These are phyloP conservation scores for Pedionomus torquatus DNA, from an alignment of 2,113 vertebrate genomes.

Conservation along the genomic window DNA sequence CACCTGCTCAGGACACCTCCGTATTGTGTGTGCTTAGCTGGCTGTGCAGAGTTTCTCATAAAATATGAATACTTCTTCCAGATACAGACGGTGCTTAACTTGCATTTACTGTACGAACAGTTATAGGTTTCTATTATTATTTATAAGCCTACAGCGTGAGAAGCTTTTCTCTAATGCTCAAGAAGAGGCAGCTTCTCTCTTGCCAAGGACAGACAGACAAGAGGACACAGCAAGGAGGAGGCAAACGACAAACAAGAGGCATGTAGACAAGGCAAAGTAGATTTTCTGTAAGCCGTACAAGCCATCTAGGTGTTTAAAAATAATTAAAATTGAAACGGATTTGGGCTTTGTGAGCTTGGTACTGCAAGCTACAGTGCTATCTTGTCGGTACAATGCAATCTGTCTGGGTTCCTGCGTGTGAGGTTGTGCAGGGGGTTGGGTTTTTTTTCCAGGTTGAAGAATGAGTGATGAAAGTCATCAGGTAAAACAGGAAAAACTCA, in stretches of 20 bases:
- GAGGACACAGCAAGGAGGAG: background rate
- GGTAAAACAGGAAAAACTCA: background rate
- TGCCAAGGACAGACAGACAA: background rate
- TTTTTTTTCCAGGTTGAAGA: background rate
- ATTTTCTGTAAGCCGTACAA: background rate
- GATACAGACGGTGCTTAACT: background rate
- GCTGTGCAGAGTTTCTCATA: background rate
- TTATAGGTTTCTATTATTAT: constrained; percentile 52
- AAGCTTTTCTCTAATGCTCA: constrained; percentile 7
- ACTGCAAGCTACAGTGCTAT: background rate
- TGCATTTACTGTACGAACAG: constrained; percentile 9
- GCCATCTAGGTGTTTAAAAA: background rate
- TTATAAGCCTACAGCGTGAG: constrained; percentile 17
- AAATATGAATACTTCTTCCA: constrained; percentile 51
- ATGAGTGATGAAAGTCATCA: background rate
- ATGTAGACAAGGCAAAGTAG: background rate
- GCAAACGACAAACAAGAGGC: background rate
- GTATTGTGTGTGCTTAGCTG: background rate
- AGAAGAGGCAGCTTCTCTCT: background rate
- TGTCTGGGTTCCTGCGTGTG: background rate
- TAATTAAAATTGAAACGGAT: background rate
- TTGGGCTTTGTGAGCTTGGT: background rate
- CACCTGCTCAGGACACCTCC: background rate
- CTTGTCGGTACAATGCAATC: background rate
- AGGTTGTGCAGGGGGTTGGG: background rate